Evolutionary conservation across 2,113 vertebrate species (phyloP).

Genomic region (Pseudonaja textilis): DNA sequence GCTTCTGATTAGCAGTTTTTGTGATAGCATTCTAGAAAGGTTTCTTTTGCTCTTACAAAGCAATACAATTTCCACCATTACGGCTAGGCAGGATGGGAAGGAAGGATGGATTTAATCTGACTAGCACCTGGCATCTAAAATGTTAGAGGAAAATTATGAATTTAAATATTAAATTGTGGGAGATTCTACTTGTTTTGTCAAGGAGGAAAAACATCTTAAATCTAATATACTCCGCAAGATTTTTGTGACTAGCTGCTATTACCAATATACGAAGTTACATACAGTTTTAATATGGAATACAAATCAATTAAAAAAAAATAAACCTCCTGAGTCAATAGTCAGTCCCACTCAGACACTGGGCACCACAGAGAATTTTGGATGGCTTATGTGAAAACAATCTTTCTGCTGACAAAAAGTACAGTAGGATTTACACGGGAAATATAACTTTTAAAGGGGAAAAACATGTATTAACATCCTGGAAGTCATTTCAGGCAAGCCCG

Average conservation of each 20-base stretch:
- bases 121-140: slow-evolving; percentile 36
- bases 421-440: slow-evolving; percentile 13
- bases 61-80: background rate
- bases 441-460: background rate
- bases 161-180: slow-evolving; percentile 42
- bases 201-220: slow-evolving; percentile 54
- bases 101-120: slow-evolving; percentile 1
- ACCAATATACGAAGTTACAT: slow-evolving; percentile 64
- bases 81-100: background rate
- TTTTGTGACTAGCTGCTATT: slow-evolving; percentile 65
- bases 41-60: background rate
- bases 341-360: slow-evolving; percentile 48
- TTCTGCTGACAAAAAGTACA: slow-evolving; percentile 2
- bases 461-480: slow-evolving; percentile 15
- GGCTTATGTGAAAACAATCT: background rate
- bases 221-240: slow-evolving; percentile 54
- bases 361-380: slow-evolving; percentile 17
- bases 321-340: slow-evolving; percentile 61
- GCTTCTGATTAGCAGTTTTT: background rate
- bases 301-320: slow-evolving; percentile 52
- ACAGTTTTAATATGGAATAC: slow-evolving; percentile 69
- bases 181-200: slow-evolving; percentile 56
- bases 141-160: slow-evolving; percentile 41
- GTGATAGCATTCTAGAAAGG: background rate
- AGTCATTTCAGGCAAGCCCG: slow-evolving; percentile 9